Evolutionary conservation across 92 coral and sea anemone species (phyloP).

Genomic region (Parazoanthus darwini): DNA sequence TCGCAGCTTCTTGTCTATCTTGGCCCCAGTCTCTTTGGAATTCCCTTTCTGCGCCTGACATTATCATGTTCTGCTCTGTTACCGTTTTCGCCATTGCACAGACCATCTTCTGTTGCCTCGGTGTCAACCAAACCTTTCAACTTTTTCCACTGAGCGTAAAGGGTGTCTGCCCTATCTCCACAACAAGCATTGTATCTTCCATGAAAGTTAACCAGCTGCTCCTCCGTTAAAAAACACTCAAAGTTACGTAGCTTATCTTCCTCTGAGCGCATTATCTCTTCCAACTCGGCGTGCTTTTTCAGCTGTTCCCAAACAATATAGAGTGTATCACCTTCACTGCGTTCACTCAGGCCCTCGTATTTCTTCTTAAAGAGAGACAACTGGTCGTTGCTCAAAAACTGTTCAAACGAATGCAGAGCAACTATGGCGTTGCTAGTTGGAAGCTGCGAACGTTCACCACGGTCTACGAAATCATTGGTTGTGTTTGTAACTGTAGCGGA

Average conservation of each 20-base stretch:
- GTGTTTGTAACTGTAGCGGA: too few species aligned
- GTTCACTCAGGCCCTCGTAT: background rate
- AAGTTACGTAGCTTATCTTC: background rate
- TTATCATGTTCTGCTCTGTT: background rate
- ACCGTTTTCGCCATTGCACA: background rate
- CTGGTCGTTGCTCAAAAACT: background rate
- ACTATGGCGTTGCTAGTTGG: background rate
- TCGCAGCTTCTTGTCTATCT: background rate
- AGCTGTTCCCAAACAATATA: background rate
- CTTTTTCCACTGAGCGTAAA: background rate
- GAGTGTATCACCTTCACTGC: background rate
- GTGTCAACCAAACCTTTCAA: background rate
- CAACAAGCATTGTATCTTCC: background rate
- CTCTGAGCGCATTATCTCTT: background rate
- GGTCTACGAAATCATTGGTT: too few species aligned
- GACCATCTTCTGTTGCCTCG: background rate
- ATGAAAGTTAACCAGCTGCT: background rate
- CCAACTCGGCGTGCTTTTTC: background rate
- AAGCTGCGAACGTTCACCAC: background rate
- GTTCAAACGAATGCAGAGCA: slow-evolving; percentile 1
- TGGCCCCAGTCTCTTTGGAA: background rate
- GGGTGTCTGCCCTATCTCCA: background rate
- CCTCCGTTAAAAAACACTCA: background rate
- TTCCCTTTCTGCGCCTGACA: background rate
- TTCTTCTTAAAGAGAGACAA: background rate